phyloP scores from a whole-genome alignment of 2,888 invertebrate genomes.

The Liodrosophila aerea region DNA sequence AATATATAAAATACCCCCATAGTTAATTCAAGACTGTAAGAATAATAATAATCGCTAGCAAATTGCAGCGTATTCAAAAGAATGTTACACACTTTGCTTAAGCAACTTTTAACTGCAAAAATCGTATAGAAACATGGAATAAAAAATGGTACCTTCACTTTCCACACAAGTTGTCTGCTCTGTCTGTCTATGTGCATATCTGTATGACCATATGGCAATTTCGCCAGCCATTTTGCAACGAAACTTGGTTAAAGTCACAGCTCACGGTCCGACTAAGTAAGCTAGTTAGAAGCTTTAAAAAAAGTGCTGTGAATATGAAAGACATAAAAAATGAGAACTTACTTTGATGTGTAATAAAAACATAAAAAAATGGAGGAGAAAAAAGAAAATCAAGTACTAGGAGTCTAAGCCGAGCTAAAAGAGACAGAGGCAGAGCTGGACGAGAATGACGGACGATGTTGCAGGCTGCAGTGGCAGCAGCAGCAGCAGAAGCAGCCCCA shows the following conservation, averaged over 20 bases:
- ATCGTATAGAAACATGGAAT: no score
- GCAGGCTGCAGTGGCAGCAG: constrained; percentile 2
- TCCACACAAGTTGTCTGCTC: no score
- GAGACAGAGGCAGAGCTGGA: not conserved
- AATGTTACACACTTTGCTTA: no score
- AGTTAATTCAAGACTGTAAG: no score
- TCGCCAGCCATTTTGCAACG: not conserved
- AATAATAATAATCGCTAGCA: no score
- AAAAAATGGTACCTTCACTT: no score
- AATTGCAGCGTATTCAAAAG: no score
- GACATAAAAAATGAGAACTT: not conserved
- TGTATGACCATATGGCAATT: no score
- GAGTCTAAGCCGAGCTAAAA: not conserved
- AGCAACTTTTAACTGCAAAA: no score
- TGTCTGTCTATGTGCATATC: no score
- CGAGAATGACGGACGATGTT: not conserved
- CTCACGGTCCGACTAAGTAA: not conserved
- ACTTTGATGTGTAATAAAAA: not conserved
- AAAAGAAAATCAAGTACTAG: not conserved
- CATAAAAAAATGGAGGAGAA: no score
- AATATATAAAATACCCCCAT: no score
- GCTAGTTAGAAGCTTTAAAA: constrained; percentile 1
- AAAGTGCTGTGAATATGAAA: not conserved
- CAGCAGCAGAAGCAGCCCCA: not conserved
- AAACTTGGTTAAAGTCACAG: not conserved